Percentiles rank a stretch among this genome's conserved stretches.
These are phyloP conservation scores for Cynodonichthys magdalenae DNA, from an alignment of 2,797 vertebrate species.

Conservation along the genomic window DNA sequence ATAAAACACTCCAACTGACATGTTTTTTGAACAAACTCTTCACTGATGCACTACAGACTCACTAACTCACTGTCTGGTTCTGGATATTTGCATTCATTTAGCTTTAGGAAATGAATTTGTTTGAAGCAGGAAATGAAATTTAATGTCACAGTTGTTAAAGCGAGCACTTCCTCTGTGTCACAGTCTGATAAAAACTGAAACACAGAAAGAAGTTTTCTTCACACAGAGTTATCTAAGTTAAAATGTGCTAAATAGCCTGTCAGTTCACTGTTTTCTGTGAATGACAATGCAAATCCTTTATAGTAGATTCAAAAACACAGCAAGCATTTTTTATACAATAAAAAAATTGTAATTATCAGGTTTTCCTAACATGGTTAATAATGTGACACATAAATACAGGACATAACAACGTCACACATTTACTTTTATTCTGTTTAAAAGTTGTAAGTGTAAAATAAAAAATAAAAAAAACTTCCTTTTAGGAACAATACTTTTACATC, in stretches of 20 bases:
- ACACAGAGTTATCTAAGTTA: not conserved
- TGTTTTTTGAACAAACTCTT: constrained; percentile 16
- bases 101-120: constrained; percentile 21
- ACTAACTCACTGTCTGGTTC: not conserved
- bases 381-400: too few relatives aligned
- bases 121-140: constrained; percentile 51
- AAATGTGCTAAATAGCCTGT: not conserved
- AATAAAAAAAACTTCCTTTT: too few relatives aligned
- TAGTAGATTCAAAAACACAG: not conserved
- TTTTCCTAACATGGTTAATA: too few relatives aligned
- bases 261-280: not conserved
- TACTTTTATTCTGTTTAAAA: too few relatives aligned
- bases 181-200: constrained; percentile 13
- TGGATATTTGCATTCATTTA: constrained; percentile 8
- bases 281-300: not conserved
- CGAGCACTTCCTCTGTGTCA: constrained; percentile 57
- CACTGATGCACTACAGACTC: not conserved
- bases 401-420: too few relatives aligned
- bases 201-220: not conserved
- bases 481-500: too few relatives aligned
- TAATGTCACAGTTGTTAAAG: constrained; percentile 23
- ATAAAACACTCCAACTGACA: constrained; percentile 21
- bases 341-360: too few relatives aligned
- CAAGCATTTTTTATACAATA: too few relatives aligned
- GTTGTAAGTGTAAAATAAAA: too few relatives aligned